These are phyloP conservation scores for Poeciliopsis retropinna DNA, from an alignment of 2,113 vertebrate species.

Conservation along the genomic window DNA sequence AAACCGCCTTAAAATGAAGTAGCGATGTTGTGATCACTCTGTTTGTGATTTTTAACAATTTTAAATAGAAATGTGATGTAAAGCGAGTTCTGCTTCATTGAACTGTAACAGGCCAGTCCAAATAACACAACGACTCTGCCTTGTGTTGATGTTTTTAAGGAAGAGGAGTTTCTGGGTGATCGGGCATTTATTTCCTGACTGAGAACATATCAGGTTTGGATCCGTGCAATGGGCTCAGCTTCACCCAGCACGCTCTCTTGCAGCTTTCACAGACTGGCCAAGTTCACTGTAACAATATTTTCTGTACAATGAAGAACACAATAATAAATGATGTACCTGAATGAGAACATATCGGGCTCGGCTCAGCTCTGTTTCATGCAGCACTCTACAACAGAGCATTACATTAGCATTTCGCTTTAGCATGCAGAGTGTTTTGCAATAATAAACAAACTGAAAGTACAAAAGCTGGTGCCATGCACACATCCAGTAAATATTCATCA, in stretches of 20 bases:
- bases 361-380: too few species aligned
- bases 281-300: too few species aligned
- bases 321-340: too few species aligned
- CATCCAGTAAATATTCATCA: too few species aligned
- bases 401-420: too few species aligned
- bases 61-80: background rate
- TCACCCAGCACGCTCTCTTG: background rate
- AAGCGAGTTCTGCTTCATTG: background rate
- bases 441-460: too few species aligned
- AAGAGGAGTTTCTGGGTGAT: background rate
- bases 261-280: background rate
- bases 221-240: slow-evolving; percentile 2
- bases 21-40: background rate
- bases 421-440: too few species aligned
- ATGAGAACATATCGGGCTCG: too few species aligned
- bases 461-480: too few species aligned
- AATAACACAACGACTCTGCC: background rate
- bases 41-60: background rate
- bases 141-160: background rate
- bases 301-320: too few species aligned
- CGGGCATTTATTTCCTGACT: background rate
- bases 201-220: background rate
- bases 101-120: background rate
- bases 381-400: too few species aligned
- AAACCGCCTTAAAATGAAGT: background rate